Evolutionary conservation across 2,888 invertebrate genomes (phyloP), one percentile per base, ranked within the genome.

Genomic region (Poecilus cupreus): DNA sequence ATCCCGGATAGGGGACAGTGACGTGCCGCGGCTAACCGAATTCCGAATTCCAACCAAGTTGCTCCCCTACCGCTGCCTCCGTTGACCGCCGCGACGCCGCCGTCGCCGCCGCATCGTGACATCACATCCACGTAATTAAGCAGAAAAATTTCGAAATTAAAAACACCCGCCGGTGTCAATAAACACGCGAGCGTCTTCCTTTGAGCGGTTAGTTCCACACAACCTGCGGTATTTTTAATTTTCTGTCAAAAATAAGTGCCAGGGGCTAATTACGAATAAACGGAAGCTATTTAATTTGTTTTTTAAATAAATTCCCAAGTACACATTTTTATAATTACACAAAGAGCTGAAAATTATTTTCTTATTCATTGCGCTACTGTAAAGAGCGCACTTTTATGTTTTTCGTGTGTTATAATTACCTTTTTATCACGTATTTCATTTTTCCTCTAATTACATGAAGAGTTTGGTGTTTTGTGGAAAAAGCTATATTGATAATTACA

Each of bases 101-200:
- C 26, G 51, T 26, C 37, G 37, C 54, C 24, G 20, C 16, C 13
- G 32, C 60, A 24, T 24, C 24, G 24, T 60, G 60, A 60, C 60
- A 60, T 26, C 60, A 26, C 24, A 43, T 24, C 13, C 60, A 60
- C 37, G 76, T 76, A 76, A 76, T 76, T 76, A 76, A 76, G 76
- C 76, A 57, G 37, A 77, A 77, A 77, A 77, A 77, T 77, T 32
- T 57, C 76, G 20, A 57, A 77, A 77, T 77, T 77, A 77, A 77
- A 77, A 77, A 77, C 76, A 77, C 22, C 74, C 13, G 74, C n/a
- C 46, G 37, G 32, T 39, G 57, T 77, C 76, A 60, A 60, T 57
- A 77, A 77, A 77, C 54, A 54, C 57, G 24, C 6, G 1, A 32
- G 32, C 32, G 32, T 60, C 26, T 60, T 60, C 54, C 54, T 54